phyloP scores from a whole-genome alignment of 2,113 vertebrate genomes.

The Ptilorrhoa leucosticta region DNA sequence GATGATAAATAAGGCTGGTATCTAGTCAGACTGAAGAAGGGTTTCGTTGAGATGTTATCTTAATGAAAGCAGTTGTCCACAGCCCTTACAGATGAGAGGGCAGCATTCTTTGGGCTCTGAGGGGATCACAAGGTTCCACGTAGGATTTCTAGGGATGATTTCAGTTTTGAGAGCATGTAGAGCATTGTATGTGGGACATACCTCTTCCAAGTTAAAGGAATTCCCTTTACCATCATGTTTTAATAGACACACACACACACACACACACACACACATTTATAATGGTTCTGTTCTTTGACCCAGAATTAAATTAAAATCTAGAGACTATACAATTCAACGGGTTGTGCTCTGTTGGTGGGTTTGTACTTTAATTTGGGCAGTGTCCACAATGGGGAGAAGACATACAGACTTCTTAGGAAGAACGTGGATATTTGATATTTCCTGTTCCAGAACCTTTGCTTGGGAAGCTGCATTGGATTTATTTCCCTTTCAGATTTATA shows the following conservation, averaged over 20 bases:
- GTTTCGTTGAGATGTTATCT: neutral
- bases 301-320: neutral
- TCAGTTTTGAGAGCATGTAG: neutral
- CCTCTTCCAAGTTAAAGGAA: neutral
- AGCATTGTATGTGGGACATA: neutral
- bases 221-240: neutral
- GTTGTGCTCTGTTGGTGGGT: neutral
- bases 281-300: neutral
- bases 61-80: neutral
- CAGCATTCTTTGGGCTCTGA: neutral
- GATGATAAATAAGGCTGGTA: neutral
- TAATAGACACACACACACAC: neutral
- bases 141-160: neutral
- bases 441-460: neutral
- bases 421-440: neutral
- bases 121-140: neutral
- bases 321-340: neutral
- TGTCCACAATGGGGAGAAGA: neutral
- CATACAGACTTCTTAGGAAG: neutral
- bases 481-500: neutral
- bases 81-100: neutral
- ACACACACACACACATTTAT: neutral
- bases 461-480: neutral
- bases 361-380: neutral
- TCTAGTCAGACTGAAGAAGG: neutral